Evolutionary conservation across 2,113 vertebrate species (phyloP), one percentile per base, ranked within the genome.

Genomic region (Bubo bubo): DNA sequence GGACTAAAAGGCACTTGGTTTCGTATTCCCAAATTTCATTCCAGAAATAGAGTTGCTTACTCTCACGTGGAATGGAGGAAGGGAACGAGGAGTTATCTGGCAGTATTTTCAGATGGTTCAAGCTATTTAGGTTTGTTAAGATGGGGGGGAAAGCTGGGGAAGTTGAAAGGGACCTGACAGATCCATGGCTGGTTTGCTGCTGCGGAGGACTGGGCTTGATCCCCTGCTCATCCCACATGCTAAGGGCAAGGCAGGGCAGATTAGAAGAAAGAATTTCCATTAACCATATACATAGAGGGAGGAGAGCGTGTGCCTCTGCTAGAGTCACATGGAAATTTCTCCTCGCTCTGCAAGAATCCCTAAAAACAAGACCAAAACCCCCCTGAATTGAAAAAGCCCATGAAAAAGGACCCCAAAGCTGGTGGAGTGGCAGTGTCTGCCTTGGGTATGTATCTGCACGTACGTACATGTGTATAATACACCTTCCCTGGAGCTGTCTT

Each of bases 391-490:
- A 12, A 45, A 70, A 41, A 18, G 32, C 21, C 3, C 12, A 0
- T 10, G 41, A 30, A 41, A 24, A 68, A 27, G 41, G 62, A 24
- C 12, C 5, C 17, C 49, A 2, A 4, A 53, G 7, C 13, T 0
- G 22, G 8, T 15, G 74, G 45, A 32, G 41, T 17, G n/a, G 12
- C 37, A 1, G 9, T 3, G 0, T 8, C 0, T 13, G 8, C 32
- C 52, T 9, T 1, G 72, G 17, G 56, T 7, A 1, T 11, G 1
- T 9, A 6, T 13, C 52, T 13, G 4, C 9, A 1, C 8, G 1
- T 12, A 10, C 18, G 0, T 19, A 10, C 8, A 0, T 22, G 28
- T 1, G 27, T 1, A 24, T 28, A 4, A 28, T 28, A 4, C 18
- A 2, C 41, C 20, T 52, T 70, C 39, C 59, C 73, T 8, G 66